Conservation (phyloP, 1,140 invertebrate species). For the Atopsyche davidsoni region DNA sequence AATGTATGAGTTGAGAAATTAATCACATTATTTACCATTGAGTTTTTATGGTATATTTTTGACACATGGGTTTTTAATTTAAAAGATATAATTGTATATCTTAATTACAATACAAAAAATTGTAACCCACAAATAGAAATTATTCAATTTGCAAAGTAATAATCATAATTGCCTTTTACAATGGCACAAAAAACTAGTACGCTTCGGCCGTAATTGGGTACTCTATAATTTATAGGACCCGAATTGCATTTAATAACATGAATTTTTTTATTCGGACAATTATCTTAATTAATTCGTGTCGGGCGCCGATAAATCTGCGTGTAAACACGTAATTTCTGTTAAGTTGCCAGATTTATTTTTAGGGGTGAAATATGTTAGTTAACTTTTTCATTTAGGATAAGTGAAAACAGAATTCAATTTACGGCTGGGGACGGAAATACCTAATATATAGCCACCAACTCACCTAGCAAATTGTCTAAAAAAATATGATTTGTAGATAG, state of each 20-base stretch:
- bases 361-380: constrained; percentile 13
- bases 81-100: no score
- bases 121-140: no score
- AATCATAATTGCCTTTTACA: constrained; percentile 10
- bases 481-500: no score
- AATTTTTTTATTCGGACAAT: constrained; percentile 5
- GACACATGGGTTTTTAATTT: no score
- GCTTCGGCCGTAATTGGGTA: constrained; percentile 1
- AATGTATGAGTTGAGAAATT: no score
- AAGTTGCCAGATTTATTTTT: constrained; percentile 16
- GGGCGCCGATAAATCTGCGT: constrained; percentile 9
- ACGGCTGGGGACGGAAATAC: no score
- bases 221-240: background rate
- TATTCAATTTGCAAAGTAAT: no score
- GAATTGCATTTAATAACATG: background rate
- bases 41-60: no score
- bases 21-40: no score
- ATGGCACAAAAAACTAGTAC: background rate
- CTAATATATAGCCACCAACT: no score
- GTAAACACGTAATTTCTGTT: constrained; percentile 19
- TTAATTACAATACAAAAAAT: no score
- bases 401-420: constrained; percentile 11
- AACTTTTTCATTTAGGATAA: constrained; percentile 20
- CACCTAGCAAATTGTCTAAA: no score
- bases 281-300: constrained; percentile 18